These are phyloP conservation scores for Toxotes lorentzi DNA, from an alignment of 2,797 vertebrate genomes.

Conservation along the genomic window DNA sequence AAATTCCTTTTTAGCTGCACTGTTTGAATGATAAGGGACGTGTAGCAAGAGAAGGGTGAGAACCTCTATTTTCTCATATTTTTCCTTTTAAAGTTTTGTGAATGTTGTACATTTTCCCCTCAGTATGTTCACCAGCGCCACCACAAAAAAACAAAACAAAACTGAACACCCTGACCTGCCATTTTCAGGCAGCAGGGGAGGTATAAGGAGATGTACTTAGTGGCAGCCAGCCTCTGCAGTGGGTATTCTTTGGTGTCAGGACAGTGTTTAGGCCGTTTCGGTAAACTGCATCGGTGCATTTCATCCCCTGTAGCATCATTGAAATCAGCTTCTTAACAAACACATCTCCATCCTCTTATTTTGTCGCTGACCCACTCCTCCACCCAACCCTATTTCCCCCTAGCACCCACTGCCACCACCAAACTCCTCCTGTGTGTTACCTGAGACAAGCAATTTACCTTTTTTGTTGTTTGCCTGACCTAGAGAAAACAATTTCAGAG, in stretches of 20 bases:
- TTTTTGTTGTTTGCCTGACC: constrained; percentile 89
- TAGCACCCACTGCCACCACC: constrained; percentile 46
- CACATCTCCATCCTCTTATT: constrained; percentile 80
- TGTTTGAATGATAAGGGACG: neutral
- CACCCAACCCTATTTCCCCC: constrained; percentile 16
- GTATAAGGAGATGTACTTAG: constrained; percentile 67
- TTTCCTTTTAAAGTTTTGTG: neutral
- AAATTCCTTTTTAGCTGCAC: neutral
- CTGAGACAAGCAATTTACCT: constrained; percentile 89
- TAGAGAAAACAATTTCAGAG: constrained; percentile 90
- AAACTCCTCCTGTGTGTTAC: constrained; percentile 77
- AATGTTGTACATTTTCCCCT: neutral
- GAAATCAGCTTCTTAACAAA: constrained; percentile 85
- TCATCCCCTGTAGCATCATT: constrained; percentile 69
- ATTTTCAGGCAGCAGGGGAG: constrained; percentile 39
- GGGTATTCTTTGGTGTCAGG: constrained; percentile 59
- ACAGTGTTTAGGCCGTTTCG: constrained; percentile 53
- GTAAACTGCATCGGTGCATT: constrained; percentile 60
- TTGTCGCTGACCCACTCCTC: constrained; percentile 62
- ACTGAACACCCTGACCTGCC: constrained; percentile 40
- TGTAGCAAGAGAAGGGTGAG: neutral
- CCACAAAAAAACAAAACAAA: neutral
- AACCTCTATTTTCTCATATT: neutral
- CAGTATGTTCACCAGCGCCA: neutral
- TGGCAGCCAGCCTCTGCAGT: constrained; percentile 50